phyloP scores from a whole-genome alignment of 2,888 invertebrate species.

The Microdon myrmicae region DNA sequence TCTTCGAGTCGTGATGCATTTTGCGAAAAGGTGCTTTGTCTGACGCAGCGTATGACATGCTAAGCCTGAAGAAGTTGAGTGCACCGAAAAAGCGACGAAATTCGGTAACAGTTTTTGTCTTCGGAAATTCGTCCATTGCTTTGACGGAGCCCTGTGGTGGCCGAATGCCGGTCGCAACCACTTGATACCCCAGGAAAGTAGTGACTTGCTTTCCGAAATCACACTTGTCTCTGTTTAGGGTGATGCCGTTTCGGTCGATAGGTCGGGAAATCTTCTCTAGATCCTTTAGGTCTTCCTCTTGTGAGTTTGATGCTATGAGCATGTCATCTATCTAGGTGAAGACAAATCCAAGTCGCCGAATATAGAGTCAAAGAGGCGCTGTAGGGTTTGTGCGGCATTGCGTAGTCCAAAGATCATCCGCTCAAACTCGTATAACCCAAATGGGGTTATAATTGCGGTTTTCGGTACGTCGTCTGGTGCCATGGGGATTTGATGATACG shows the following conservation, averaged over 20 bases:
- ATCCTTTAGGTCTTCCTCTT: background rate
- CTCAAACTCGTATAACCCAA: slow-evolving; percentile 61
- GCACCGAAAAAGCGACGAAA: slow-evolving; percentile 5
- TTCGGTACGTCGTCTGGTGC: slow-evolving; percentile 17
- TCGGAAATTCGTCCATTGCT: background rate
- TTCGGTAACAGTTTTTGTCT: background rate
- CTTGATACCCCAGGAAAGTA: background rate
- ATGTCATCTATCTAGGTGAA: slow-evolving; percentile 42
- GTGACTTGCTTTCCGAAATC: background rate
- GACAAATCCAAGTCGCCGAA: background rate
- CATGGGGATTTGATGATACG: slow-evolving; percentile 19
- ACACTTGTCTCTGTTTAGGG: background rate
- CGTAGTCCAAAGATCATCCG: too few relatives aligned
- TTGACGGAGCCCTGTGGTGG: too few relatives aligned
- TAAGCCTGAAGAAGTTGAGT: background rate
- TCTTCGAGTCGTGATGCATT: background rate
- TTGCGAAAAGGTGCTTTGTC: background rate
- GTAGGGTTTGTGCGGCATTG: too few relatives aligned
- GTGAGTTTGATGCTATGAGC: slow-evolving; percentile 3
- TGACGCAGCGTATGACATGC: background rate
- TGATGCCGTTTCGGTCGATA: background rate
- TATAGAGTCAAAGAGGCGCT: slow-evolving; percentile 13
- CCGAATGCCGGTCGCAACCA: background rate
- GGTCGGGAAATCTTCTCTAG: background rate
- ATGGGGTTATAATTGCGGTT: slow-evolving; percentile 58